Base-by-base conservation (phyloP, 2,888 invertebrate genomes). In the Hipparchia semele region DNA sequence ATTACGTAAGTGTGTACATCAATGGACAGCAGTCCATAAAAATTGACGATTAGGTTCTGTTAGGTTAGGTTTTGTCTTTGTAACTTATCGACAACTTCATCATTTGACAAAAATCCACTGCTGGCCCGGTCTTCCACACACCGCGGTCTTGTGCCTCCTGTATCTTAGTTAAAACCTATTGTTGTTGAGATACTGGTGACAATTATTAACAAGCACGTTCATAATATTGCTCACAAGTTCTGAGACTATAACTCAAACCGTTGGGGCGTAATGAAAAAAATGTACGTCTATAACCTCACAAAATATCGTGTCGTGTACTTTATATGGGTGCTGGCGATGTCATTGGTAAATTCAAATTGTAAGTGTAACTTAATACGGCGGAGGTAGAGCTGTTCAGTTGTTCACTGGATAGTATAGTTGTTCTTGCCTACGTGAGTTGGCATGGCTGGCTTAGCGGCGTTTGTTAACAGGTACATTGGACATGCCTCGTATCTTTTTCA, bases 281-380 rank as follows among this genome's bases (percentile, higher is more conserved):
- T 86, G 86, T 88, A 86, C 87, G 84, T 87, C 87, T 90, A 90
- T 90, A 87, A 88, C 83, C 81, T 84, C 81, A 88, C 85, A 86
- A 89, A 89, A 88, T 87, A 89, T 87, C 84, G 86, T 87, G 87
- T 86, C 86, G 79, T 87, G 88, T 87, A 90, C 90, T 86, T 86
- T 89, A 90, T 89, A 90, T 84, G 87, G 87, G 84, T 85, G 82
- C 83, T 80, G 85, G 71, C 86, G 86, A 87, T 91, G 92, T 90
- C 91, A 91, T 88, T 91, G 88, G 90, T 90, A 86, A 85, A 87
- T 84, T 86, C 81, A 81, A 88, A 87, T 82, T 88, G 80, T 79
- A 76, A 71, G 78, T 81, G 91, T 85, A 91, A 93, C 84, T 84
- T 83, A 86, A 92, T 90, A 89, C 83, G 83, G 79, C 83, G 87